Base-by-base conservation (phyloP, 2,797 vertebrate species). In the Sebastes trivittatus region DNA sequence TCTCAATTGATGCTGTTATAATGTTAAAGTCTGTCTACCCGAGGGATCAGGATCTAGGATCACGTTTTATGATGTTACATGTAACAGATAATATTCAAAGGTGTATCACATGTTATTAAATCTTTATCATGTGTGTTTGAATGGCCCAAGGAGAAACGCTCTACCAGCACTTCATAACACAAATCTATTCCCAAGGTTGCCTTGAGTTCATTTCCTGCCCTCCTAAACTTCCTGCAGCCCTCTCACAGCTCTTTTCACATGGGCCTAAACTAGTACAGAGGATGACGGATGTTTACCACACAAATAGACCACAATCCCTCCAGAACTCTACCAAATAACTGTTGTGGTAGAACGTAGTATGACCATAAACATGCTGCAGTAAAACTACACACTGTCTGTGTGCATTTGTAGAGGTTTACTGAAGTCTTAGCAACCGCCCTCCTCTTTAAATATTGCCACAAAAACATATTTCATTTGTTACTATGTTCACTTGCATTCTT, bases 211-310 rank as follows among this genome's bases (percentile, higher is more conserved):
- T 84, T 87, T 93, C 86, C 87, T 88, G 49, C 27, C 56, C 64
- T 94, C 65, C 75, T 81, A 22, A 71, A 84, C 85, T 93, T 93
- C 92, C 92, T 93, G 78, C 72, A 68, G 64, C 61, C 67, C 81
- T 67, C 61, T 65, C 80, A 60, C 58, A 62, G 46, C 9, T 65
- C 56, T n/a, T 58, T 77, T 83, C 25, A 61, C 81, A 78, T 10
- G 29, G 59, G 38, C 76, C 27, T 54, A 68, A 84, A 72, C 75
- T 77, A 38, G 58, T 78, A 18, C 74, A 78, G 76, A 79, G 85
- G 73, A 81, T 83, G 68, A 79, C 20, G 56, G 52, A 85, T 87
- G 86, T 87, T 93, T 88, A 82, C 78, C 69, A 58, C 63, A 77
- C 32, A 20, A 9, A 60, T 87, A 89, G 71, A 49, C 18, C 73